Evolutionary conservation across 2,888 invertebrate genomes (phyloP).

Genomic region (Pocota personata): DNA sequence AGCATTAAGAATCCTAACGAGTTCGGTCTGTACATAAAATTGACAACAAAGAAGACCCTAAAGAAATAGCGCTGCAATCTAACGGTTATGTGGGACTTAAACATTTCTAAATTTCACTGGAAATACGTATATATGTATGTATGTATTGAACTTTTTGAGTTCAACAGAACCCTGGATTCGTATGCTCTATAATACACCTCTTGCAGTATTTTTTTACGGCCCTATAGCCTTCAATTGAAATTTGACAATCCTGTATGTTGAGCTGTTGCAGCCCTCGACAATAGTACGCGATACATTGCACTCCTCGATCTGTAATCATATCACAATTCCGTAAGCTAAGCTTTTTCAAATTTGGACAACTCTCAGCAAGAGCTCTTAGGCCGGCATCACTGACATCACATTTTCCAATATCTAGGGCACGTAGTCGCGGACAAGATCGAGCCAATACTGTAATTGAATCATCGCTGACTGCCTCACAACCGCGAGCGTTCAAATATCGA

Average conservation of each 20-base stretch:
- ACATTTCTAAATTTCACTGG: neutral
- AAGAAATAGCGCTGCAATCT: neutral
- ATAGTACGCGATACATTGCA: constrained; percentile 94
- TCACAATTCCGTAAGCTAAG: constrained; percentile 95
- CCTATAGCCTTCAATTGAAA: constrained; percentile 93
- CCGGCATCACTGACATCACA: constrained; percentile 97
- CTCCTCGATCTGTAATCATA: constrained; percentile 93
- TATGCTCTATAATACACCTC: constrained; percentile 96
- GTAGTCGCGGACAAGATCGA: constrained; percentile 91
- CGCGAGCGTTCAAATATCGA: constrained; percentile 94
- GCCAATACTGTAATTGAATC: constrained; percentile 94
- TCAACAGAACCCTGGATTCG: constrained; percentile 95
- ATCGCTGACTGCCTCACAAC: constrained; percentile 97
- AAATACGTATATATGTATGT: neutral
- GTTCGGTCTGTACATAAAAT: constrained; percentile 1
- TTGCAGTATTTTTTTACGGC: constrained; percentile 97
- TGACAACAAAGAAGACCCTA: neutral
- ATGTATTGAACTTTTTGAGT: neutral
- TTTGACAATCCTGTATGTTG: constrained; percentile 96
- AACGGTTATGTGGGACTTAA: too few relatives aligned
- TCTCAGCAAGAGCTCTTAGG: constrained; percentile 92
- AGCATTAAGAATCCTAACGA: neutral
- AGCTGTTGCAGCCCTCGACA: constrained; percentile 94
- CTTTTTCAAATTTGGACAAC: constrained; percentile 95
- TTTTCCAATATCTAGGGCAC: constrained; percentile 95